Evolutionary conservation across 2,888 invertebrate genomes (phyloP).

Genomic region (Alloplasta piceator): DNA sequence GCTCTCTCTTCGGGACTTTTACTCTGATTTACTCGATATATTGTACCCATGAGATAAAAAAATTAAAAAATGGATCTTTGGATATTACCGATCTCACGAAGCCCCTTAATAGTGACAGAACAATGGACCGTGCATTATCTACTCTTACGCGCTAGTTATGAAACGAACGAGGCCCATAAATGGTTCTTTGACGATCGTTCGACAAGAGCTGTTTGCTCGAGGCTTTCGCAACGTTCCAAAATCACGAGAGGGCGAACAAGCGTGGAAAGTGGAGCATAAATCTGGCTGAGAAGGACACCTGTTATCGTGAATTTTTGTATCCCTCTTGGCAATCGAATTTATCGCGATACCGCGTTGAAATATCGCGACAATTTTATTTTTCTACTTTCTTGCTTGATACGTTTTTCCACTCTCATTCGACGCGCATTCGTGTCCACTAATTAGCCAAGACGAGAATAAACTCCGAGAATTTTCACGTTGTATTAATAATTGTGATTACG

Average conservation of each 20-base stretch:
- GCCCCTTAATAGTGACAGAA: background rate
- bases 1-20: no score
- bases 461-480: background rate
- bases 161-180: slow-evolving; percentile 2
- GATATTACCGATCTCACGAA: no score
- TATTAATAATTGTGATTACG: background rate
- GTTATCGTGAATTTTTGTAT: background rate
- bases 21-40: no score
- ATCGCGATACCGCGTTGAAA: background rate
- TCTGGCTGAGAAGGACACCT: background rate
- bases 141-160: slow-evolving; percentile 1
- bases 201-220: background rate
- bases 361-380: background rate
- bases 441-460: slow-evolving; percentile 7
- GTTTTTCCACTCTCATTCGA: background rate
- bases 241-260: slow-evolving; percentile 1
- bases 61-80: no score
- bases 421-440: slow-evolving; percentile 23
- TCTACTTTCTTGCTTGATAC: background rate
- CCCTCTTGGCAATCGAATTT: background rate
- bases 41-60: no score
- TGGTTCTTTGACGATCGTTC: slow-evolving; percentile 10
- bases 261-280: slow-evolving; percentile 49
- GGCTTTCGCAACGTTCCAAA: background rate
- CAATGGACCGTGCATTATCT: slow-evolving; percentile 25